Conservation (phyloP, 2,113 vertebrate genomes). For the Bungarus multicinctus region DNA sequence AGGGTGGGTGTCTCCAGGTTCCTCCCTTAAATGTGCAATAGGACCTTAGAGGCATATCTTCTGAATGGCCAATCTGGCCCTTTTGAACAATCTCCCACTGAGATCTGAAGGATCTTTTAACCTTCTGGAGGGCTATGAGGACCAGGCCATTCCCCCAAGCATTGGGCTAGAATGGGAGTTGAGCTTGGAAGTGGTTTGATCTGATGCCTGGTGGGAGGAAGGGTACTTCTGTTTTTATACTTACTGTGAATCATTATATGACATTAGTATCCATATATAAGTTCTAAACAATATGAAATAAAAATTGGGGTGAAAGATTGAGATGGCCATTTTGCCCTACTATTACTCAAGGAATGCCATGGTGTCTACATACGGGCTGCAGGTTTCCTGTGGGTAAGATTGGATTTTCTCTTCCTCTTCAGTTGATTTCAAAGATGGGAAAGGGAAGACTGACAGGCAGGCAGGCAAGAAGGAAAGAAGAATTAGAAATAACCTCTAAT, state of each 20-base stretch:
- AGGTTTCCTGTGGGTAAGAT: neutral
- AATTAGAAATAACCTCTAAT: slow-evolving; percentile 2
- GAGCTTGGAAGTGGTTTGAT: neutral
- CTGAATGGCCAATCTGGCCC: neutral
- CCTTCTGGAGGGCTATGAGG: neutral
- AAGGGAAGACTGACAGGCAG: slow-evolving; percentile 12
- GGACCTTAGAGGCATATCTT: neutral
- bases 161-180: neutral
- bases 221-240: neutral
- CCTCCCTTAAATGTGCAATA: neutral
- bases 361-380: neutral
- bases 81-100: neutral
- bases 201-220: neutral
- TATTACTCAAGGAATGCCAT: neutral
- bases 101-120: neutral
- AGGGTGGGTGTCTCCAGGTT: neutral
- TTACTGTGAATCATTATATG: neutral
- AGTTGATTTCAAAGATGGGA: slow-evolving; percentile 51
- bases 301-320: neutral
- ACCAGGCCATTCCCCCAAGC: neutral
- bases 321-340: neutral
- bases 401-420: slow-evolving; percentile 30
- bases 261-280: neutral
- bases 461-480: neutral
- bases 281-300: neutral